These are phyloP conservation scores for Sorex araneus DNA, from an alignment of 2,113 vertebrate species.

Conservation along the genomic window DNA sequence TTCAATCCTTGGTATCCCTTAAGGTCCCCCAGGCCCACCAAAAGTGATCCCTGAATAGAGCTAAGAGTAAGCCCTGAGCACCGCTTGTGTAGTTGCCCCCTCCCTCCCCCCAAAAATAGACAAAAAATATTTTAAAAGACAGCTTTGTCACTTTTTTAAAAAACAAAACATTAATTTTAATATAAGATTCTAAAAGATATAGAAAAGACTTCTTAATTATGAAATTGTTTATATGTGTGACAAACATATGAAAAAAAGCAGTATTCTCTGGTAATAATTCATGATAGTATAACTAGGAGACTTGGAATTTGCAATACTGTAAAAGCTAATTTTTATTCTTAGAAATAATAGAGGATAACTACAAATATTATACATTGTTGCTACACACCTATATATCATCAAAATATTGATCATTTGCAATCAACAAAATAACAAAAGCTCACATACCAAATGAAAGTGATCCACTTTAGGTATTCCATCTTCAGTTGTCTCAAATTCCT, in stretches of 20 bases:
- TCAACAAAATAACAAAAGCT: slow-evolving; percentile 50
- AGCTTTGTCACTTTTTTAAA: neutral
- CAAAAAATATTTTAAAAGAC: neutral
- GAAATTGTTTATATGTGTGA: neutral
- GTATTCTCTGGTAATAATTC: slow-evolving; percentile 20
- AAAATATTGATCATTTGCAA: slow-evolving; percentile 5
- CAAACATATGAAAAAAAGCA: neutral
- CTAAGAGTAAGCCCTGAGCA: no score
- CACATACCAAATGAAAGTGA: slow-evolving; percentile 86
- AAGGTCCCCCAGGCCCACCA: no score
- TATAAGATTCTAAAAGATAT: neutral
- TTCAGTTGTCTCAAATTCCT: slow-evolving; percentile 83
- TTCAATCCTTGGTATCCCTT: no score
- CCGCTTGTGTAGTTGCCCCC: no score
- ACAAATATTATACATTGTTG: slow-evolving; percentile 37
- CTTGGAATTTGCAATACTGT: neutral
- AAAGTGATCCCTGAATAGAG: no score
- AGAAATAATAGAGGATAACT: slow-evolving; percentile 40
- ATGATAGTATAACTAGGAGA: neutral
- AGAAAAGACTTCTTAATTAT: slow-evolving; percentile 50
- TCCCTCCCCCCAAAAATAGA: no score
- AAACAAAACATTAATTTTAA: slow-evolving; percentile 46
- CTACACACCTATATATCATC: neutral
- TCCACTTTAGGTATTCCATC: slow-evolving; percentile 86
- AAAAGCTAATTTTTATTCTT: slow-evolving; percentile 17